phyloP scores from a whole-genome alignment of 64 coral and sea anemone species.

The Actinia tenebrosa region DNA sequence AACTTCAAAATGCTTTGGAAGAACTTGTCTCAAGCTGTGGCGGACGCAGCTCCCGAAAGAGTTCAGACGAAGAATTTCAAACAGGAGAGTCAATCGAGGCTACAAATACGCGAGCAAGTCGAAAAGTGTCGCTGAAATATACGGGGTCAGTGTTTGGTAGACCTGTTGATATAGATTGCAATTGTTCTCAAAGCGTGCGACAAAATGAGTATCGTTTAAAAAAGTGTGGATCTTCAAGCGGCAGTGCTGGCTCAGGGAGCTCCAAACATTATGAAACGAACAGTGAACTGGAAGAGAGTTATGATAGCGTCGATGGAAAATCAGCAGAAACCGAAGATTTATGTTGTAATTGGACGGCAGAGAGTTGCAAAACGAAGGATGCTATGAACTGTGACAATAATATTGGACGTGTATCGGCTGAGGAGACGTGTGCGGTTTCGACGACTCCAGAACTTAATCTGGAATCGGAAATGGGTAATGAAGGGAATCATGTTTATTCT shows the following conservation, averaged over 20 bases:
- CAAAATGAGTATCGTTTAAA: neutral
- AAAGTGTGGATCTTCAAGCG: conserved; percentile 5
- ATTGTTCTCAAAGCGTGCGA: conserved; percentile 6
- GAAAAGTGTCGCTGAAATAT: neutral
- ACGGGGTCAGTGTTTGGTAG: neutral
- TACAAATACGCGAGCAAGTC: neutral
- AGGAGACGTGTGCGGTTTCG: neutral
- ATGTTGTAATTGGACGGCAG: neutral
- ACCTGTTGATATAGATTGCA: neutral
- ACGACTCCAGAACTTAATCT: neutral
- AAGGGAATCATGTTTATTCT: neutral
- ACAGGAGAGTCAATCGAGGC: neutral
- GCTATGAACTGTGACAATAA: neutral
- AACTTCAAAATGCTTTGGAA: conserved; percentile 7
- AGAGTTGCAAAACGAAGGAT: neutral
- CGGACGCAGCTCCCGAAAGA: neutral
- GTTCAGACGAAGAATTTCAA: neutral
- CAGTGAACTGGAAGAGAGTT: neutral
- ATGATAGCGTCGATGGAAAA: conserved; percentile 16
- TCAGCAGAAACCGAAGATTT: neutral
- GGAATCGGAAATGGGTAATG: neutral
- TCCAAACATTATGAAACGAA: neutral
- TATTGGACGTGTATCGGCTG: neutral
- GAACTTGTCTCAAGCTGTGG: conserved; percentile 14
- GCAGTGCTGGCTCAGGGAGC: neutral